Evolutionary conservation across 1,140 invertebrate genomes (phyloP).

Genomic region (Pogonomyrmex californicus): DNA sequence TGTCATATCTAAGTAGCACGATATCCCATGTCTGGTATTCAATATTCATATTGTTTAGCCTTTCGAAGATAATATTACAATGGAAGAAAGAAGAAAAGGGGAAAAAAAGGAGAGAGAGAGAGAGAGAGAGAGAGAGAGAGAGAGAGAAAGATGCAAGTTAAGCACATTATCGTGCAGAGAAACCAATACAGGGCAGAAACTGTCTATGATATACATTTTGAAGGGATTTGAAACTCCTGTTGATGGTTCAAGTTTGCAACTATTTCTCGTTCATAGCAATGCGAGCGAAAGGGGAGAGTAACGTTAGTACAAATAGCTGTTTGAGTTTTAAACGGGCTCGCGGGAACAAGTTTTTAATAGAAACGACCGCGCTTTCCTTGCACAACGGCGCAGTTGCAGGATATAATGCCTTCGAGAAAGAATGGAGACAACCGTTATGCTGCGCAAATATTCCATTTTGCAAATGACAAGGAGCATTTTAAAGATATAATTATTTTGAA

Average conservation of each 20-base stretch:
- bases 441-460: constrained; percentile 35
- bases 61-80: too few relatives aligned
- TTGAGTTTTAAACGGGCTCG: constrained; percentile 35
- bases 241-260: constrained; percentile 46
- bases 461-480: background rate
- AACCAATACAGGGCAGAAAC: constrained; percentile 12
- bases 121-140: background rate
- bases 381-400: constrained; percentile 19
- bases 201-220: constrained; percentile 24
- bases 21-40: too few relatives aligned
- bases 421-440: constrained; percentile 36
- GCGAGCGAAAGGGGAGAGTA: background rate
- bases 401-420: constrained; percentile 38
- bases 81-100: too few relatives aligned
- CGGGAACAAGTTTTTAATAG: constrained; percentile 52
- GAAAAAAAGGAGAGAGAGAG: background rate
- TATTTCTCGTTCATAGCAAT: constrained; percentile 41
- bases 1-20: too few relatives aligned
- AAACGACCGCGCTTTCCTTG: constrained; percentile 17
- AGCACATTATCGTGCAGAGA: background rate
- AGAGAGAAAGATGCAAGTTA: background rate
- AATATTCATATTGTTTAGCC: too few relatives aligned
- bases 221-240: constrained; percentile 38
- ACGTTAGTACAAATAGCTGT: constrained; percentile 53
- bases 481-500: constrained; percentile 26